A percentile compares a stretch with the other conserved stretches of the same genome.
Conservation (phyloP, 2,797 vertebrate genomes). For the Phoeniculus purpureus region DNA sequence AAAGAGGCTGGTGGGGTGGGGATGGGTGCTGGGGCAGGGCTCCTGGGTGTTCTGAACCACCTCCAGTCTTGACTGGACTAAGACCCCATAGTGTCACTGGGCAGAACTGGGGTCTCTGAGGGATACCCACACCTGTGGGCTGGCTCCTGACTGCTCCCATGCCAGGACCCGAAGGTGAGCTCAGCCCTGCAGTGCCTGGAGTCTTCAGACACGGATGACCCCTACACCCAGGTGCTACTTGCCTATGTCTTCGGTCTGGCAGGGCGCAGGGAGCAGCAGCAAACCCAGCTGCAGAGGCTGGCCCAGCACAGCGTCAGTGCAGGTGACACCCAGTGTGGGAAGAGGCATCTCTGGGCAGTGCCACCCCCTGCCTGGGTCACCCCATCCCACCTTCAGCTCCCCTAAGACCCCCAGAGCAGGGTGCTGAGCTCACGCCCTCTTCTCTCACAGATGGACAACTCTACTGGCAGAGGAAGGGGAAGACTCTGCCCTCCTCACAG, state of each 20-base stretch:
- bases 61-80: no score
- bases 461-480: slow-evolving; percentile 34
- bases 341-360: fast-evolving
- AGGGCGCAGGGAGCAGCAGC: slow-evolving; percentile 60
- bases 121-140: fast-evolving
- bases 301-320: slow-evolving; percentile 35
- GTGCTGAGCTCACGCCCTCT: not conserved
- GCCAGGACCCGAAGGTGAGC: slow-evolving; percentile 34
- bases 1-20: not conserved
- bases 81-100: not conserved
- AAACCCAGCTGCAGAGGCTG: slow-evolving; percentile 68
- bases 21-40: not conserved
- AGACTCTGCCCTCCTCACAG: not conserved
- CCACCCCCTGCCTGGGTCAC: not conserved
- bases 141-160: not conserved
- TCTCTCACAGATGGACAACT: slow-evolving; percentile 22
- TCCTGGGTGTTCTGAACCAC: not conserved
- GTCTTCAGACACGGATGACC: slow-evolving; percentile 38
- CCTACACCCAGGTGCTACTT: slow-evolving; percentile 79
- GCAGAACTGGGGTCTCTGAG: not conserved
- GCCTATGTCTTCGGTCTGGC: slow-evolving; percentile 83
- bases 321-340: not conserved
- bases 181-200: slow-evolving; percentile 76
- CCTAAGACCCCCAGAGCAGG: fast-evolving
- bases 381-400: no score